Base-by-base conservation (phyloP, 2,888 invertebrate genomes). In the Theristus sp. region DNA sequence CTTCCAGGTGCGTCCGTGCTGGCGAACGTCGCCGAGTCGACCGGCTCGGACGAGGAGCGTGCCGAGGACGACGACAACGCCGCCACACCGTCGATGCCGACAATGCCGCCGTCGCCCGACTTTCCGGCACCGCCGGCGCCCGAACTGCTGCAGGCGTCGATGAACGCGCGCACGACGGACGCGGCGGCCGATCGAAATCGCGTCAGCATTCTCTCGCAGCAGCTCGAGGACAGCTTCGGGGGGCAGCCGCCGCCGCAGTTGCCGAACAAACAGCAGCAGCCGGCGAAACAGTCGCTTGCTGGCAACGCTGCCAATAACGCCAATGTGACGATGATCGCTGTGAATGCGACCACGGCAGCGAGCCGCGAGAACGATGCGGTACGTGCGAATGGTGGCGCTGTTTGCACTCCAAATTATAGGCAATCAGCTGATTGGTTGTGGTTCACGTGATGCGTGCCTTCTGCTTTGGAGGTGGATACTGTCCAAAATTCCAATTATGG, bases 191-290 rank as follows among this genome's bases (percentile, higher is more conserved):
- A 46, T 57, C 64, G 64, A 24, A 66, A 69, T 61, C 66, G 71
- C 27, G 71, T 72, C 47, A 66, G 68, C 2, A 60, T 72, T 56
- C 66, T 72, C 52, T 69, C 70, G 54, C 71, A 69, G 56, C 69
- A 72, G 61, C 64, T 72, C 24, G 72, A 72, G 62, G 72, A 72
- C 57, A 65, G 62, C 30, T 69, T 25, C 25, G 49, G 31, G 25
- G 46, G 27, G 1, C 54, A 53, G 24, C 61, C 60, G 20, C 62
- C 60, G 27, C 62, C 62, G 2, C 27, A 54, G 24, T 56, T 59
- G 55, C 59, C 62, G 10, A 26, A 54, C n/a, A 58, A 54, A 38
- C 56, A 25, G 25, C 58, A 28, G 22, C 56, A 20, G n/a, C 29
- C 29, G 24, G 25, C 30, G 30, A n/a, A n/a, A n/a, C n/a, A 24